phyloP scores from a whole-genome alignment of 2,797 vertebrate species.

The Antennarius maculatus region DNA sequence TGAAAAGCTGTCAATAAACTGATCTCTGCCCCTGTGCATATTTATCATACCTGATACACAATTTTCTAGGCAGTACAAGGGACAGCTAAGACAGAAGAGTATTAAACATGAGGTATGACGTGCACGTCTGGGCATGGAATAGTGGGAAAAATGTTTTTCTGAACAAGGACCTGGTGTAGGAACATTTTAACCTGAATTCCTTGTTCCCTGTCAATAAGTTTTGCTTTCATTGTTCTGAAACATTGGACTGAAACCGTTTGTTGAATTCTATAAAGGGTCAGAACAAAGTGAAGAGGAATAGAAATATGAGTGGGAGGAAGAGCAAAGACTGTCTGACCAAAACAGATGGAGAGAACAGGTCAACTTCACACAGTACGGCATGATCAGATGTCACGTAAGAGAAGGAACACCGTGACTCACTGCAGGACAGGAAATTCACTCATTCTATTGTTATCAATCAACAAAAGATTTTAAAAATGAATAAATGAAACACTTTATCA shows the following conservation, averaged over 20 bases:
- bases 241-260: background rate
- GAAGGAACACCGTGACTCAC: background rate
- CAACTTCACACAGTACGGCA: background rate
- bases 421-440: too few relatives aligned
- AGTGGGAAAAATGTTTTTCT: background rate
- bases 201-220: slow-evolving; percentile 1
- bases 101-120: slow-evolving; percentile 16
- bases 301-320: background rate
- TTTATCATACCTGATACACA: background rate
- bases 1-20: background rate
- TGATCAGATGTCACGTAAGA: background rate
- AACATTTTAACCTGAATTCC: slow-evolving; percentile 11
- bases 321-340: slow-evolving; percentile 7
- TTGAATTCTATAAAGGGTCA: background rate
- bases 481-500: too few relatives aligned
- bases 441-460: too few relatives aligned
- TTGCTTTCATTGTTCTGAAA: background rate
- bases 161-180: background rate
- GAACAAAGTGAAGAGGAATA: background rate
- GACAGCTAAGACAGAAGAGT: background rate
- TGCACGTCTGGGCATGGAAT: slow-evolving; percentile 9
- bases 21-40: background rate
- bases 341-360: slow-evolving; percentile 4
- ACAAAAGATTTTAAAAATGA: too few relatives aligned
- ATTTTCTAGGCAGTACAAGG: background rate